Evolutionary conservation across 2,888 invertebrate genomes (phyloP), one percentile per base, ranked within the genome.

Genomic region (Diaprepes abbreviatus): DNA sequence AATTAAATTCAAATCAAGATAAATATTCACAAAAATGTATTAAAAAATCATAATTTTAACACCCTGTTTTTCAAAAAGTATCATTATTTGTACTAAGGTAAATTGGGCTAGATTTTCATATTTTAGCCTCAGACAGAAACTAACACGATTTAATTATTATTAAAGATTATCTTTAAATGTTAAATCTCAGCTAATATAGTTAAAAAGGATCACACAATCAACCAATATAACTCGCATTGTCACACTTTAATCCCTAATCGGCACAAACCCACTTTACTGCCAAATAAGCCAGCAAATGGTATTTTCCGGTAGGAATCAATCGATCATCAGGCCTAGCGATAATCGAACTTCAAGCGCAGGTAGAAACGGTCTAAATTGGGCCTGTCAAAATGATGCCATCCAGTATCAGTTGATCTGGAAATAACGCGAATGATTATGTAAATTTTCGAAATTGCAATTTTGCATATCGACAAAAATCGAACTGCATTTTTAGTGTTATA

Each of bases 271-370:
- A 70, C 70, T 70, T 66, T 40, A 38, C 38, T 66, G 70, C 66
- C 58, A 66, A 70, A 70, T 63, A 70, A 70, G 36, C 62, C 66
- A 50, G 48, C 57, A 54, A 66, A 70, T 62, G 66, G 63, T 36
- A 52, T 60, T 70, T 70, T 70, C 66, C 70, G 66, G 70, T 58
- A 55, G 28, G 33, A 33, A 57, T 62, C 66, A 66, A 70, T 70
- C 70, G 70, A 70, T 70, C 70, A 70, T 66, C 66, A 16, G 38
- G n/a, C 14, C 57, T 14, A 12, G 45, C 45, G 21, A 52, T 52
- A 57, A 66, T 66, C 57, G 57, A 58, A 31, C 35, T 10, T 43
- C 31, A 31, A 10, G 43, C 59, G 33, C 66, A 66, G 66, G 66
- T 66, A 66, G 54, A 58, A 48, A 54, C 19, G 28, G 48, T 40